Conservation (phyloP, 2,888 invertebrate genomes). For the Electrophaes corylata region DNA sequence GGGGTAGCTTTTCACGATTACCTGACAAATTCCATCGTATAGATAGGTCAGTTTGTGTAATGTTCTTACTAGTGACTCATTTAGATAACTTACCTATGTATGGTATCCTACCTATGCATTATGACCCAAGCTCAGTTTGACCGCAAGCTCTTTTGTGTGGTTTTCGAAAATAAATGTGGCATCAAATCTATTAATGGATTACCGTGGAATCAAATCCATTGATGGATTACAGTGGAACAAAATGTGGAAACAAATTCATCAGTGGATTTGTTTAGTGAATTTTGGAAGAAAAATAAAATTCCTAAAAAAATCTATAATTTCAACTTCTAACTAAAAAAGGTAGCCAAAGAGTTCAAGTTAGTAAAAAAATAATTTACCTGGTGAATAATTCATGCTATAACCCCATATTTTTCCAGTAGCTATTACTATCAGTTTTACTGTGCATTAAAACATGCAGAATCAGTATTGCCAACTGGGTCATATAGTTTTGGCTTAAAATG, state of each 20-base stretch:
- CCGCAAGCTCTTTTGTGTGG: background rate
- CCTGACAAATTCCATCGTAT: slow-evolving; percentile 73
- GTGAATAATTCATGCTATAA: background rate
- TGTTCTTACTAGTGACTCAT: slow-evolving; percentile 56
- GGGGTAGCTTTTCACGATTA: slow-evolving; percentile 79
- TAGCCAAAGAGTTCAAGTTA: too few relatives aligned
- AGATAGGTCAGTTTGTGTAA: slow-evolving; percentile 61
- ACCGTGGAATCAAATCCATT: too few relatives aligned
- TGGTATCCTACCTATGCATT: too few relatives aligned
- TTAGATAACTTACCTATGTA: slow-evolving; percentile 38
- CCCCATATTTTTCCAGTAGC: slow-evolving; percentile 30
- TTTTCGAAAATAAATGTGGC: background rate
- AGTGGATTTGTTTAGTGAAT: too few relatives aligned
- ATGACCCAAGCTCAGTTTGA: background rate
- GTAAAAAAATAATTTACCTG: background rate
- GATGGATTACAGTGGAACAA: too few relatives aligned
- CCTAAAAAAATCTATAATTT: too few relatives aligned
- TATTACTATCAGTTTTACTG: slow-evolving; percentile 58
- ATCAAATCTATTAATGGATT: background rate
- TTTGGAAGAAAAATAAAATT: too few relatives aligned
- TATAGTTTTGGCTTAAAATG: background rate
- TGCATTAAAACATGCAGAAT: slow-evolving; percentile 61
- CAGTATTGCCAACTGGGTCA: slow-evolving; percentile 19
- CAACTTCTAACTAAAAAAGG: too few relatives aligned
- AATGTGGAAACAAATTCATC: too few relatives aligned